phyloP scores from a whole-genome alignment of 2,888 invertebrate genomes.

The Euplagia quadripunctaria region DNA sequence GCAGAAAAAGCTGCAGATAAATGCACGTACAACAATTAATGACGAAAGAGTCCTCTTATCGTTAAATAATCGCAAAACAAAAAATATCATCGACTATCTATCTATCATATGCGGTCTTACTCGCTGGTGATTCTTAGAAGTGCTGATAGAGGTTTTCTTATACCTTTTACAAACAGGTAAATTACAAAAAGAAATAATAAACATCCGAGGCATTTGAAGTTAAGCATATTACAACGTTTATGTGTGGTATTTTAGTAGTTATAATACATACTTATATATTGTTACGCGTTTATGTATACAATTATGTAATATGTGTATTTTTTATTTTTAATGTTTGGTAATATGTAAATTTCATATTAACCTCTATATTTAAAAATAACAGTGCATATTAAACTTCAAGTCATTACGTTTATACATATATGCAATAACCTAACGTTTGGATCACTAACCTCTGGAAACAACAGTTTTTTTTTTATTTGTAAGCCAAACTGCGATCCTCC shows the following conservation, averaged over 20 bases:
- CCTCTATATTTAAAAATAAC: conserved; percentile 1
- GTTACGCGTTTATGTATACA: too few relatives aligned
- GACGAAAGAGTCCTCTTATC: neutral
- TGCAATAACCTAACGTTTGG: too few relatives aligned
- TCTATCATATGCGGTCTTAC: neutral
- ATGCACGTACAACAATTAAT: conserved; percentile 5
- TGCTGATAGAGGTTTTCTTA: neutral
- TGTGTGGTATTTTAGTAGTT: neutral
- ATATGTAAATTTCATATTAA: neutral
- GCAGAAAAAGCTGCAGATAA: neutral
- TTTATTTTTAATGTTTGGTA: neutral
- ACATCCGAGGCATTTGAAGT: neutral
- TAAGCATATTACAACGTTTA: neutral
- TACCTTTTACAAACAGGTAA: neutral
- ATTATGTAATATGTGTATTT: neutral
- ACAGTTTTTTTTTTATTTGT: neutral
- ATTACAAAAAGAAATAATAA: neutral
- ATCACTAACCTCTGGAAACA: neutral
- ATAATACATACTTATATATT: too few relatives aligned
- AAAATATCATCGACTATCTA: conserved; percentile 1
- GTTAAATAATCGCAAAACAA: neutral
- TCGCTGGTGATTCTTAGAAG: neutral
- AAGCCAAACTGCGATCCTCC: neutral
- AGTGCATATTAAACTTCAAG: neutral
- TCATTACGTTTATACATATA: neutral